Percentiles rank a stretch among this genome's conserved stretches.
phyloP scores from a whole-genome alignment of 2,113 vertebrate species.

The Benitochromis conjunctus region DNA sequence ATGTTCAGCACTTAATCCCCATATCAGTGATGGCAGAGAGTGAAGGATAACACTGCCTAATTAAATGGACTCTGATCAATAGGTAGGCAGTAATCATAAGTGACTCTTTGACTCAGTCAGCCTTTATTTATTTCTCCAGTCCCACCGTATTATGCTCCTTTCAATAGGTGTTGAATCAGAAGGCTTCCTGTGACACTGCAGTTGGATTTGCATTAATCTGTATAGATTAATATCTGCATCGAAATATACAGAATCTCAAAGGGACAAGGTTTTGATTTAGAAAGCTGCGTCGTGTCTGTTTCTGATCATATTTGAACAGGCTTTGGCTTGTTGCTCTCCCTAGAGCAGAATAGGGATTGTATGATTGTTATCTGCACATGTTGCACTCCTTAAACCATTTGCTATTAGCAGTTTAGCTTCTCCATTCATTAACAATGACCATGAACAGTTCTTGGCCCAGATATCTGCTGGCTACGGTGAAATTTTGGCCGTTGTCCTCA shows the following conservation, averaged over 20 bases:
- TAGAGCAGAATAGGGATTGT: not conserved
- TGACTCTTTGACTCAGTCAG: constrained; percentile 27
- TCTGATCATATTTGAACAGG: not conserved
- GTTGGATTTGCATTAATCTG: not conserved
- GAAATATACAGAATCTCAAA: not conserved
- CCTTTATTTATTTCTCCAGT: constrained; percentile 2
- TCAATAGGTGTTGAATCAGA: not conserved
- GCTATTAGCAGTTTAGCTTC: not conserved
- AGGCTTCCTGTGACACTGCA: not conserved
- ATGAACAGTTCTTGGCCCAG: not conserved
- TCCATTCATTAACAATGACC: not conserved
- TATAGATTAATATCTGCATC: not conserved
- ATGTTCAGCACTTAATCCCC: constrained; percentile 68
- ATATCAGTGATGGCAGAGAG: constrained; percentile 47
- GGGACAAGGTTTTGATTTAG: not conserved
- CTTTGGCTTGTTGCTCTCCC: not conserved
- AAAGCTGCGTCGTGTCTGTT: not conserved
- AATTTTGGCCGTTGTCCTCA: not conserved
- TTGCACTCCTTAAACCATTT: not conserved
- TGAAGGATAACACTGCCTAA: constrained; percentile 51
- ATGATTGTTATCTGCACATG: not conserved
- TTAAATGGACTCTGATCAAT: constrained; percentile 71
- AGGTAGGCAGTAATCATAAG: constrained; percentile 43
- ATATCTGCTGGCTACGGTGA: not conserved
- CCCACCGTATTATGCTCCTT: not conserved